Evolutionary conservation across 1,140 invertebrate genomes (phyloP).

Genomic region (Sminthurinus signatus): DNA sequence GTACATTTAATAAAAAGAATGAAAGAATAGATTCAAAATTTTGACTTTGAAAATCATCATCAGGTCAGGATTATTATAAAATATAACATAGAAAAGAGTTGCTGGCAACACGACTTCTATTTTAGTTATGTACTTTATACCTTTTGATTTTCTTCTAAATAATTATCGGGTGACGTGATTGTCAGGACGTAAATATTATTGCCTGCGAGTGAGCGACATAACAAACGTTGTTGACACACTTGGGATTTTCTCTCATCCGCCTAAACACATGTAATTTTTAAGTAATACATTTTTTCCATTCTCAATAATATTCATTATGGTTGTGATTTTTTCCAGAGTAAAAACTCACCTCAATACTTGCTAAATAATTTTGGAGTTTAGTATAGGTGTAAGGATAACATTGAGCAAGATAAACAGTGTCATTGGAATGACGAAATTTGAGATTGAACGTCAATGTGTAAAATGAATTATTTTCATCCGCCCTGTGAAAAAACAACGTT

Average conservation of each 20-base stretch:
- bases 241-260: conserved; percentile 49
- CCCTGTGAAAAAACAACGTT: conserved; percentile 48
- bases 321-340: too few species aligned
- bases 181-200: conserved; percentile 90
- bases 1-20: too few species aligned
- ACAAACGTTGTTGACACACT: conserved; percentile 66
- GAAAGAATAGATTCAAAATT: too few species aligned
- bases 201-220: conserved; percentile 78
- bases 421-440: conserved; percentile 80
- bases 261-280: too few species aligned
- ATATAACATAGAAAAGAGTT: too few species aligned
- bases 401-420: conserved; percentile 90
- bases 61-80: too few species aligned
- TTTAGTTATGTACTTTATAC: not conserved
- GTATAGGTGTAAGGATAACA: conserved; percentile 96
- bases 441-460: conserved; percentile 91
- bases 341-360: conserved; percentile 46
- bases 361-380: conserved; percentile 59
- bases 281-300: too few species aligned
- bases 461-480: conserved; percentile 49
- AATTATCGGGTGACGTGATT: conserved; percentile 55
- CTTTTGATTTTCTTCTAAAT: conserved; percentile 8
- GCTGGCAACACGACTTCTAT: too few species aligned
- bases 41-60: too few species aligned
- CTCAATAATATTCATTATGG: too few species aligned